phyloP scores from a whole-genome alignment of 2,113 vertebrate species.

The Ibidorhyncha struthersii region DNA sequence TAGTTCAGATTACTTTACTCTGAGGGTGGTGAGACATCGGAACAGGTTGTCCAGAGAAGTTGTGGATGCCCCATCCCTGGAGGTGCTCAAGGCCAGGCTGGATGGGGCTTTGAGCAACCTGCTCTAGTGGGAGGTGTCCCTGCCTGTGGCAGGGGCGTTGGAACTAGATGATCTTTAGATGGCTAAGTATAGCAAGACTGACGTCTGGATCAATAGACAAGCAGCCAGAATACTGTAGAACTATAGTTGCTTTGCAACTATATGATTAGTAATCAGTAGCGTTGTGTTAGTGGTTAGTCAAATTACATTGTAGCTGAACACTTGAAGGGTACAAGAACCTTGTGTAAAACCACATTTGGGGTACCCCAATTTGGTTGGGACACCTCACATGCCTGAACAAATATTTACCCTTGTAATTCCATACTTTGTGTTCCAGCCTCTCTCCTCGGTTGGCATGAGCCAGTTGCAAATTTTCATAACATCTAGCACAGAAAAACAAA shows the following conservation, averaged over 20 bases:
- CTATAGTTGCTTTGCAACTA: not conserved
- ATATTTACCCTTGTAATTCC: not conserved
- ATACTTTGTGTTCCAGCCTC: not conserved
- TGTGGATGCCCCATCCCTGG: not conserved
- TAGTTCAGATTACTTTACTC: not conserved
- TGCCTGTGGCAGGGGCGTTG: not conserved
- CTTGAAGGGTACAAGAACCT: not conserved
- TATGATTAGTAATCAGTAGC: not conserved
- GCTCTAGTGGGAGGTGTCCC: not conserved
- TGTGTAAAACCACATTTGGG: not conserved
- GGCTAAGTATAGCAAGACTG: not conserved
- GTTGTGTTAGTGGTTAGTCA: not conserved
- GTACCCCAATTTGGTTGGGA: not conserved
- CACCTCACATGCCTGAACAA: too few relatives aligned
- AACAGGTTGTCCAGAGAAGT: not conserved
- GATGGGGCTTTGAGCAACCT: not conserved
- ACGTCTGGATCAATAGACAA: not conserved
- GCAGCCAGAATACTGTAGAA: not conserved
- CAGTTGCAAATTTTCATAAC: not conserved
- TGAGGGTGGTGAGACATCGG: not conserved
- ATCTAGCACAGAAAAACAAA: not conserved
- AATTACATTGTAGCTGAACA: not conserved
- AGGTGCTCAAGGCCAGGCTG: not conserved
- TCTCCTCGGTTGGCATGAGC: rapidly evolving
- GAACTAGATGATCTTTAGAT: not conserved